These are phyloP conservation scores for Plagodis dolabraria DNA, from an alignment of 2,888 invertebrate species.

Conservation along the genomic window DNA sequence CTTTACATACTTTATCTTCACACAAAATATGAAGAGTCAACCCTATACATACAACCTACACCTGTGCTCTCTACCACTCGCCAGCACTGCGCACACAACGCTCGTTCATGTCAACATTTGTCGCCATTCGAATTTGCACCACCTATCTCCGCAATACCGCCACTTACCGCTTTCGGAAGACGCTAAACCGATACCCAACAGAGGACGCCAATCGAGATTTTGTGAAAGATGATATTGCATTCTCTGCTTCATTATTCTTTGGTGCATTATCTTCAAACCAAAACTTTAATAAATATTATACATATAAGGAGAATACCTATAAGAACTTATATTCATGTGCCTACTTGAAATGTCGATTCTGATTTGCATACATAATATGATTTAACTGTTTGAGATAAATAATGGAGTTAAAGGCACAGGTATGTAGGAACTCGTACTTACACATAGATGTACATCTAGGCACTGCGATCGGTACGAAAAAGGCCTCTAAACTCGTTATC, in stretches of 20 bases:
- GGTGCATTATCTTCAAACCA: too few relatives aligned
- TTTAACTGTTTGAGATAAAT: conserved; percentile 7
- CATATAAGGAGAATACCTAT: too few relatives aligned
- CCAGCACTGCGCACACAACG: conserved; percentile 28
- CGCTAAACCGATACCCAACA: conserved; percentile 42
- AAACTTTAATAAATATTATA: too few relatives aligned
- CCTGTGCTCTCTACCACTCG: conserved; percentile 38
- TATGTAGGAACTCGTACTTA: too few relatives aligned
- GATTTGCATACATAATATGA: conserved; percentile 19
- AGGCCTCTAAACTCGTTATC: too few relatives aligned
- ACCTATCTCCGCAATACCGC: conserved; percentile 38
- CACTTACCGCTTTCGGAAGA: conserved; percentile 37
- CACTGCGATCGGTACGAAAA: too few relatives aligned
- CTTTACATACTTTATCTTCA: too few relatives aligned
- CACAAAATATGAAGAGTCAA: conserved; percentile 3
- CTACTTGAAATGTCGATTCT: conserved; percentile 11
- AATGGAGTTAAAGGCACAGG: too few relatives aligned
- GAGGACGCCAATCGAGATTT: conserved; percentile 41
- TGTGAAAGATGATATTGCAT: conserved; percentile 39
- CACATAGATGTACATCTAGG: too few relatives aligned
- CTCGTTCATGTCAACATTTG: conserved; percentile 36
- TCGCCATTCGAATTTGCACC: conserved; percentile 45
- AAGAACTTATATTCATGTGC: conserved; percentile 2
- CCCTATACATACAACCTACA: conserved; percentile 28
- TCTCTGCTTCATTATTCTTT: too few relatives aligned